Evolutionary conservation across 2,797 vertebrate species (phyloP), one percentile per base, ranked within the genome.

Genomic region (Alectoris magna): DNA sequence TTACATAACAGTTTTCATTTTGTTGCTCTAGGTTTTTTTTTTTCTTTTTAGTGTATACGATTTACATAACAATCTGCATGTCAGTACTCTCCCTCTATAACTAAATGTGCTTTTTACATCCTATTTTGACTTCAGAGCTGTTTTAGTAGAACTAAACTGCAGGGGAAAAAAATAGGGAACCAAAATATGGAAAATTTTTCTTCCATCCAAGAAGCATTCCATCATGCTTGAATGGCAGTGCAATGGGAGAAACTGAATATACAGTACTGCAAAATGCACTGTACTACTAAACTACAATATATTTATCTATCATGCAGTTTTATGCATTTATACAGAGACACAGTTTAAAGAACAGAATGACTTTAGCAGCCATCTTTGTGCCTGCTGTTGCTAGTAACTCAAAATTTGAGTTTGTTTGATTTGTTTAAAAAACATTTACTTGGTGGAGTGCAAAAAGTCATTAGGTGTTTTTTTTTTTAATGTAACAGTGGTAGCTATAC

Each of bases 111-210:
- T 55, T 84, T 86, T 31, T 27, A 38, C 23, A 23, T 74, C 67
- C n/a, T 60, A 36, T 49, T 84, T 26, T 41, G 22, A 79, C 58
- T 48, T n/a, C 23, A 72, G 91, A 81, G 26, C 13, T 73, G 41
- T 77, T 49, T 18, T 83, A 41, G 66, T 91, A 77, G 48, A 91
- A 86, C 7, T 55, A 91, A 91, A 80, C 5, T 22, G 60, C 43
- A 82, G 39, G 56, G 43, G 70, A 78, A 94, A 90, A 49, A 91
- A 88, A 7, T 6, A 81, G 11, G 19, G 36, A 88, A 78, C 8
- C 78, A 78, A 19, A 92, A 84, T 51, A 68, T 6, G 51, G 76
- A 92, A 92, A 94, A 93, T 18, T 72, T 19, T 46, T 53, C 48
- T 81, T 88, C 82, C 36, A 87, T 48, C 59, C 43, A 80, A 74